phyloP scores from a whole-genome alignment of 2,113 vertebrate species.

The Heterochromis multidens region DNA sequence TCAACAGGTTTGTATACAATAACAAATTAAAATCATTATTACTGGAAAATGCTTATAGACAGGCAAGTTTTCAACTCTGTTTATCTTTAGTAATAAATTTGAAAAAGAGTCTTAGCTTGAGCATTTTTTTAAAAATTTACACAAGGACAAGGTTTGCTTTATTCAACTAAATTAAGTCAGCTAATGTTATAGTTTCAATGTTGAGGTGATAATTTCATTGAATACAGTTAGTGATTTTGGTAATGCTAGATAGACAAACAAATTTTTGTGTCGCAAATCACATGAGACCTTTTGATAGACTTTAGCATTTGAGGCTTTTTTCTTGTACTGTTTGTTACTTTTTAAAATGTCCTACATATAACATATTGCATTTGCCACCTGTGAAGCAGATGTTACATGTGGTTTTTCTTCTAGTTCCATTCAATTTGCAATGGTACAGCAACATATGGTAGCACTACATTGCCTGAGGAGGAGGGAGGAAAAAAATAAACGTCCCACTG shows the following conservation, averaged over 20 bases:
- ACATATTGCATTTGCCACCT: background rate
- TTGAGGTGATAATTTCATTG: background rate
- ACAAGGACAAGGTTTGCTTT: background rate
- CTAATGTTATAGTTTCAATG: background rate
- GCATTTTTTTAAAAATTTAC: background rate
- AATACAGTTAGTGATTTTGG: background rate
- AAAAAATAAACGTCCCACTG: background rate
- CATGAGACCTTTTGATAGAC: background rate
- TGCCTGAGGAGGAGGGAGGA: background rate
- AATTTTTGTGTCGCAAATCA: background rate
- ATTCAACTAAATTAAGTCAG: background rate
- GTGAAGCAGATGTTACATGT: background rate
- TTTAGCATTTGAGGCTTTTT: background rate
- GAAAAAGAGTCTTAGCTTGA: background rate
- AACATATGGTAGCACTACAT: background rate
- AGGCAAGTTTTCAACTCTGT: background rate
- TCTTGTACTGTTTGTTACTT: background rate
- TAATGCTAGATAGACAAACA: background rate
- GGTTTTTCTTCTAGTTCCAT: background rate
- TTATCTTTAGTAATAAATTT: background rate
- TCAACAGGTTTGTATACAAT: background rate
- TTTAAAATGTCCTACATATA: background rate
- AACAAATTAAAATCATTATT: background rate
- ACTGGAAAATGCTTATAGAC: background rate
- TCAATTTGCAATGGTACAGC: background rate